Conservation (phyloP, 1,140 invertebrate genomes). For the Nomia melanderi region DNA sequence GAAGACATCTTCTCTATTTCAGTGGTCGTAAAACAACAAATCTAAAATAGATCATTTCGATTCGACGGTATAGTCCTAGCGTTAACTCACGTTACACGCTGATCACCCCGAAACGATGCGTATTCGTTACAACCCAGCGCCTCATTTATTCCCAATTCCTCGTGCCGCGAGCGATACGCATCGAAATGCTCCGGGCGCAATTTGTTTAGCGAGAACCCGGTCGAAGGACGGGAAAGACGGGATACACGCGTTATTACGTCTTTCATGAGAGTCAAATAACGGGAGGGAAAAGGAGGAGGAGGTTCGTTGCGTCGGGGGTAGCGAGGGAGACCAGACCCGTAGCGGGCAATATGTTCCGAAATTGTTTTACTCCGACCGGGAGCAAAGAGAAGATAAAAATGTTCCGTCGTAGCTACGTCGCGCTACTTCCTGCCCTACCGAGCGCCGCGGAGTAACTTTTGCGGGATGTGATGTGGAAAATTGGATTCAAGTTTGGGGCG, state of each 20-base stretch:
- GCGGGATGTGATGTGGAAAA: constrained; percentile 75
- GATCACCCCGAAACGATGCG: no score
- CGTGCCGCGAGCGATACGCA: background rate
- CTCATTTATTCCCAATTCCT: no score
- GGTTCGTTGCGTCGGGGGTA: background rate
- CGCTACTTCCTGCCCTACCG: constrained; percentile 52
- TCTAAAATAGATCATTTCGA: no score
- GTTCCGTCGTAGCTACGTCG: constrained; percentile 62
- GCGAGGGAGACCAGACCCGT: constrained; percentile 25
- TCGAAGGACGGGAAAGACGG: constrained; percentile 18
- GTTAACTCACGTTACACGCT: no score
- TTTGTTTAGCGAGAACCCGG: no score
- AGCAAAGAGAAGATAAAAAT: constrained; percentile 64
- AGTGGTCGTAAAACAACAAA: no score
- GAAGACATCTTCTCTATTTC: no score
- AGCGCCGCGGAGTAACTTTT: constrained; percentile 72
- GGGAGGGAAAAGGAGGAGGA: background rate
- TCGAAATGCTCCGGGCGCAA: background rate
- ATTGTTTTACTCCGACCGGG: constrained; percentile 70
- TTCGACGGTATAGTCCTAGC: no score
- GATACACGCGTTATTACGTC: constrained; percentile 68
- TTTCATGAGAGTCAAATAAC: constrained; percentile 54
- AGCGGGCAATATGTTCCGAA: constrained; percentile 72
- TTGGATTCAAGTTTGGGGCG: constrained; percentile 73
- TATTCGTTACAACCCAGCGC: no score